Evolutionary conservation across 2,113 vertebrate genomes (phyloP).

Genomic region (Podarcis cretensis): DNA sequence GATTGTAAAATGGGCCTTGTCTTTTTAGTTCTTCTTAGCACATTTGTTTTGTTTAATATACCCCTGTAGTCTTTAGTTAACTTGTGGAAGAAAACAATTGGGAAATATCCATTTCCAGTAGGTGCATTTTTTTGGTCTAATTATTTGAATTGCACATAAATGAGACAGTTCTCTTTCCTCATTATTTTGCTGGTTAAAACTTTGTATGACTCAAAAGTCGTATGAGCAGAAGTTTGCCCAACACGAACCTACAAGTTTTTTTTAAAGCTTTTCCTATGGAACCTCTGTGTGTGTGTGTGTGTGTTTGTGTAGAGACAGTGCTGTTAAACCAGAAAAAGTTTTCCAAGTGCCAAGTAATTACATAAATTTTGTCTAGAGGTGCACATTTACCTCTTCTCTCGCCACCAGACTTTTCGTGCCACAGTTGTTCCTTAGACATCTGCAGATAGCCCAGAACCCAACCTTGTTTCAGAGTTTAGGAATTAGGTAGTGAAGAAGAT

Average conservation of each 20-base stretch:
- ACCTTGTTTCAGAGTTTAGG: not conserved
- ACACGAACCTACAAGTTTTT: not conserved
- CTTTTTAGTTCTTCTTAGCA: not conserved
- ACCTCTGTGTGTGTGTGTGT: not conserved
- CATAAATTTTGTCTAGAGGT: not conserved
- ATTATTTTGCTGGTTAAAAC: not conserved
- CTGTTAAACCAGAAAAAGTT: not conserved
- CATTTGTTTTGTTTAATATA: no score
- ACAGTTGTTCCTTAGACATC: not conserved
- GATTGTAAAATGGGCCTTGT: not conserved
- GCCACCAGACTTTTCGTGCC: not conserved
- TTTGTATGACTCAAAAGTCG: not conserved
- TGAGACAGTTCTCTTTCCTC: not conserved
- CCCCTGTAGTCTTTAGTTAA: not conserved
- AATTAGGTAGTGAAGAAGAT: slow-evolving; percentile 38
- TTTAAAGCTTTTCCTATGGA: not conserved
- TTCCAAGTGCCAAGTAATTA: no score
- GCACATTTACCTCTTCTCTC: not conserved
- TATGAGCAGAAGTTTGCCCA: not conserved
- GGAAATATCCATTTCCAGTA: not conserved
- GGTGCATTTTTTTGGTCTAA: no score
- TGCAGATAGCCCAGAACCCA: not conserved
- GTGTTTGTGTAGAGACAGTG: no score
- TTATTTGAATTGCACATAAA: not conserved
- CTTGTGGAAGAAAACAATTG: not conserved